Conservation (phyloP, 2,113 vertebrate genomes). For the Amphiprion percula region DNA sequence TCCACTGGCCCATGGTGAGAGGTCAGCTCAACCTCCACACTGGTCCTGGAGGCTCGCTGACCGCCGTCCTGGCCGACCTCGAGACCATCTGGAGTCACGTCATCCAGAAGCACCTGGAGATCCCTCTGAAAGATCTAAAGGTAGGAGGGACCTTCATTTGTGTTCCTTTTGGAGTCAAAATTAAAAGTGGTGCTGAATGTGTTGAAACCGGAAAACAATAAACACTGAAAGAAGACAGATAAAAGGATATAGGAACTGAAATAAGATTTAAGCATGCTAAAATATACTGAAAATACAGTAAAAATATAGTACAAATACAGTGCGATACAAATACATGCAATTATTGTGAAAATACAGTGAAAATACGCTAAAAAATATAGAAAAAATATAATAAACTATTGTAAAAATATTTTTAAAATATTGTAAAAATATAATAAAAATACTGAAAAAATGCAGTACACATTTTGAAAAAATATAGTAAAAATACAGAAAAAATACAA, state of each 20-base stretch:
- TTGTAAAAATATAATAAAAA: too few relatives aligned
- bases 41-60: slow-evolving; percentile 93
- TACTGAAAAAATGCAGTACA: too few relatives aligned
- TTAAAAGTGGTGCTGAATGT: background rate
- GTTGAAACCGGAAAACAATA: background rate
- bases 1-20: slow-evolving; percentile 94
- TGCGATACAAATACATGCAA: too few relatives aligned
- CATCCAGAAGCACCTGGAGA: slow-evolving; percentile 96
- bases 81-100: slow-evolving; percentile 95
- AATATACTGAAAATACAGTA: too few relatives aligned
- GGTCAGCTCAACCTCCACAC: slow-evolving; percentile 93
- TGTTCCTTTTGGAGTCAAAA: background rate
- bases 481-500: too few relatives aligned
- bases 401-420: too few relatives aligned
- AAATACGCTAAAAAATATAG: too few relatives aligned
- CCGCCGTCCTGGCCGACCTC: slow-evolving; percentile 91
- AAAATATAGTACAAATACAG: too few relatives aligned
- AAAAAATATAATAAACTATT: too few relatives aligned
- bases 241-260: background rate
- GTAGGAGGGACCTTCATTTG: slow-evolving; percentile 70
- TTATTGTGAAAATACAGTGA: too few relatives aligned
- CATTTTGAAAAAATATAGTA: too few relatives aligned
- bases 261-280: too few relatives aligned
- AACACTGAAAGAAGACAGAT: background rate
- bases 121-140: slow-evolving; percentile 97